Evolutionary conservation across 1,140 invertebrate genomes (phyloP), one percentile per base, ranked within the genome.

Genomic region (Hesperophylax magnus): DNA sequence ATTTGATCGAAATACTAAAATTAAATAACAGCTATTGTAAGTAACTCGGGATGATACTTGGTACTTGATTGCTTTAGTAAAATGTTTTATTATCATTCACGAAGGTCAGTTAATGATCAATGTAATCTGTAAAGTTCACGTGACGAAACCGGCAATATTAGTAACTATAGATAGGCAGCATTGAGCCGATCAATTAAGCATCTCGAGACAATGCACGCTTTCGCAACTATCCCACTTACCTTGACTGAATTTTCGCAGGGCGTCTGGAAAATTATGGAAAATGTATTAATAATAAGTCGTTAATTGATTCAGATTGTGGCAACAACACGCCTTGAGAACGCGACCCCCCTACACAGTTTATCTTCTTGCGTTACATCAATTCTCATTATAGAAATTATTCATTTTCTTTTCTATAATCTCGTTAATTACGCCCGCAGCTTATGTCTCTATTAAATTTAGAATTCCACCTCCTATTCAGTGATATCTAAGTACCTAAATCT

Each of bases 301-400:
- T 79, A 82, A 79, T 79, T 82, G 56, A 77, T 77, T 75, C 77
- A 61, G 27, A 69, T 71, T 71, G 39, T 56, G 47, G 47, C 69
- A 78, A 77, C 47, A 31, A 39, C 39, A 53, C 77, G 78, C 82
- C 82, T 80, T 80, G 82, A 78, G 60, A 82, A 82, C 81, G 81
- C 81, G 71, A 82, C 74, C 72, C 39, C 39, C 61, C 63, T 52
- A 69, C 72, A 20, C 60, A 47, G 9, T 47, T 14, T 47, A 54
- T 24, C 61, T 67, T 39, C 39, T 39, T 47, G 63, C 77, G 61
- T 47, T 34, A 11, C 77, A 69, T 56, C 56, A 65, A 67, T 78
- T 78, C 61, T 78, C 61, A 56, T 69, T 78, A 67, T 53, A 53
- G 63, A 56, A 22, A 15, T 78, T 78, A 67, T 78, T 78, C 47